These are phyloP conservation scores for Eupeodes corollae DNA, from an alignment of 1,140 invertebrate genomes.

Conservation along the genomic window DNA sequence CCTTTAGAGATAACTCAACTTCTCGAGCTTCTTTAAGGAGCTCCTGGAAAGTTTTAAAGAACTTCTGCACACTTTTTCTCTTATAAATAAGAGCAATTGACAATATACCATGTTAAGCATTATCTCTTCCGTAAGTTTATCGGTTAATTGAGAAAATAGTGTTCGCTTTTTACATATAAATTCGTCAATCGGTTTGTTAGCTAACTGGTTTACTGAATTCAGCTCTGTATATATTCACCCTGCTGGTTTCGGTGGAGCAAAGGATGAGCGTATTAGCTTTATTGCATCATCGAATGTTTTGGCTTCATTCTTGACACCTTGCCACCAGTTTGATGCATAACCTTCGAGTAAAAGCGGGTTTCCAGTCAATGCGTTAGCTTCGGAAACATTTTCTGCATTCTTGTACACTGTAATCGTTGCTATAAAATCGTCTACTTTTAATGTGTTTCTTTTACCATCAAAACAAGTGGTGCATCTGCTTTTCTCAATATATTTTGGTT, in stretches of 20 bases:
- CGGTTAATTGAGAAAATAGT: conserved; percentile 14
- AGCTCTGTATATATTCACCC: conserved; percentile 2
- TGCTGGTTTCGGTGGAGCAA: conserved; percentile 6
- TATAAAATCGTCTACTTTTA: conserved; percentile 3
- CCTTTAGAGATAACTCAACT: background rate
- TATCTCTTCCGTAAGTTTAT: conserved; percentile 22
- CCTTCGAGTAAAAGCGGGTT: background rate
- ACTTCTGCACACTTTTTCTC: conserved; percentile 21
- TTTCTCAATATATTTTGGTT: too few species aligned
- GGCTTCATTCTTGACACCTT: conserved; percentile 5
- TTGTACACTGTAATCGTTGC: conserved; percentile 5
- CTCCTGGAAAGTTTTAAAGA: conserved; percentile 22
- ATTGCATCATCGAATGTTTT: conserved; percentile 4
- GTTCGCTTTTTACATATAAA: conserved; percentile 8
- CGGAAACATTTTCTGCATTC: conserved; percentile 5
- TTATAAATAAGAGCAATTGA: conserved; percentile 20
- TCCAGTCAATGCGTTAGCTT: background rate
- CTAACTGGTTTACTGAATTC: background rate
- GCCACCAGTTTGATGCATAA: conserved; percentile 6
- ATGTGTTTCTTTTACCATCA: conserved; percentile 1
- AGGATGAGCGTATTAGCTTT: conserved; percentile 1
- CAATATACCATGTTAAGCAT: conserved; percentile 27
- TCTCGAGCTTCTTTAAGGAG: conserved; percentile 13
- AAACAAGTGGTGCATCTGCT: conserved; percentile 2
- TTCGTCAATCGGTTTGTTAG: background rate